phyloP scores from a whole-genome alignment of 2,888 invertebrate species.

The Mycogona germanica region DNA sequence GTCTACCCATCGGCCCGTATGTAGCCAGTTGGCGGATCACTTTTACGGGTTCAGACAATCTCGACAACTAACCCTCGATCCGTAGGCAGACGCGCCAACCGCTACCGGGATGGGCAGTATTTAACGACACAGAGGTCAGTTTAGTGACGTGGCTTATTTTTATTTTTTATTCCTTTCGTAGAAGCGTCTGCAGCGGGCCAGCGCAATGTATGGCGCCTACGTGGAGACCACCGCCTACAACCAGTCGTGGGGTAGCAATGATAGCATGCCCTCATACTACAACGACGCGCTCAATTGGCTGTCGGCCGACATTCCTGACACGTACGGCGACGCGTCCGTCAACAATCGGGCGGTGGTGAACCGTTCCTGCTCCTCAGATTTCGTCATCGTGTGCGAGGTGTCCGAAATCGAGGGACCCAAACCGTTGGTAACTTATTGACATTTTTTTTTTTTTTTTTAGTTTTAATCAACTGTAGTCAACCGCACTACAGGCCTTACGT shows the following conservation, averaged over 20 bases:
- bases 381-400: slow-evolving; percentile 15
- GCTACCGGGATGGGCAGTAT: no score
- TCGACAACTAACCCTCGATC: no score
- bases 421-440: slow-evolving; percentile 18
- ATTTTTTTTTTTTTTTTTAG: no score
- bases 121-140: no score
- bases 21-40: no score
- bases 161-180: no score
- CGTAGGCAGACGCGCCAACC: no score
- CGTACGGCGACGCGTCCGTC: not conserved
- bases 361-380: slow-evolving; percentile 6
- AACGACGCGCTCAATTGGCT: slow-evolving; percentile 5
- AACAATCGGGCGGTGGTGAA: not conserved
- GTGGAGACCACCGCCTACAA: slow-evolving; percentile 16
- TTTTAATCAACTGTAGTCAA: not conserved
- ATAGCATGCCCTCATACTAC: not conserved
- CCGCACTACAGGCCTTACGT: not conserved
- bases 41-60: no score
- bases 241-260: slow-evolving; percentile 1
- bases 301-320: not conserved
- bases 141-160: no score
- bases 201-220: slow-evolving; percentile 17
- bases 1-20: no score
- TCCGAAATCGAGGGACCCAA: slow-evolving; percentile 19
- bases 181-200: no score